A percentile compares a stretch with the other conserved stretches of the same genome.
These are phyloP conservation scores for Macrocentrus cingulum DNA, from an alignment of 1,140 invertebrate species.

Conservation along the genomic window DNA sequence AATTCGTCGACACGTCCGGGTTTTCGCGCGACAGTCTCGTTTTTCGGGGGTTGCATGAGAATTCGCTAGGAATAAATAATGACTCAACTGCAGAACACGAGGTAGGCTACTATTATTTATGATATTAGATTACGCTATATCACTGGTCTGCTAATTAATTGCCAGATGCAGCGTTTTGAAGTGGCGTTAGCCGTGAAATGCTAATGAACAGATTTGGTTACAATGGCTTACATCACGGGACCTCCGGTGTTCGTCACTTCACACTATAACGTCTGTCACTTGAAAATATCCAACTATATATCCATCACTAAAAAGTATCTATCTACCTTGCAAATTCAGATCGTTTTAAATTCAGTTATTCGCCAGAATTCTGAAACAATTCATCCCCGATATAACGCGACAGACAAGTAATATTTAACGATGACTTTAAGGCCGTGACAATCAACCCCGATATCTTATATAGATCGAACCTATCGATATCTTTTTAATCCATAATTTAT, in stretches of 20 bases:
- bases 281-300: too few relatives aligned
- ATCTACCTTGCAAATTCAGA: too few relatives aligned
- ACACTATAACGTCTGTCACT: slow-evolving; percentile 2
- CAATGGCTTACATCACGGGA: slow-evolving; percentile 17
- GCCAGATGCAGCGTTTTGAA: slow-evolving; percentile 32
- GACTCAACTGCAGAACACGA: slow-evolving; percentile 29
- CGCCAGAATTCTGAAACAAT: background rate
- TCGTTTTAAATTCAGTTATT: too few relatives aligned
- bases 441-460: background rate
- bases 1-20: background rate
- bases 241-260: background rate
- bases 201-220: slow-evolving; percentile 39
- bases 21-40: background rate
- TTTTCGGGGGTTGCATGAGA: slow-evolving; percentile 14
- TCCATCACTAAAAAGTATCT: too few relatives aligned
- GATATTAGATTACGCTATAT: slow-evolving; percentile 41
- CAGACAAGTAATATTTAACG: too few relatives aligned
- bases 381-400: background rate
- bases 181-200: slow-evolving; percentile 37
- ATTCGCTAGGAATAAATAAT: slow-evolving; percentile 39
- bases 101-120: slow-evolving; percentile 40
- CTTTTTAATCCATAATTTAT: too few relatives aligned
- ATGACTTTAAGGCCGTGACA: background rate
- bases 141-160: slow-evolving; percentile 43
- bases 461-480: background rate